Evolutionary conservation across 2,888 invertebrate genomes (phyloP).

Genomic region (Megalurothrips usitatus): DNA sequence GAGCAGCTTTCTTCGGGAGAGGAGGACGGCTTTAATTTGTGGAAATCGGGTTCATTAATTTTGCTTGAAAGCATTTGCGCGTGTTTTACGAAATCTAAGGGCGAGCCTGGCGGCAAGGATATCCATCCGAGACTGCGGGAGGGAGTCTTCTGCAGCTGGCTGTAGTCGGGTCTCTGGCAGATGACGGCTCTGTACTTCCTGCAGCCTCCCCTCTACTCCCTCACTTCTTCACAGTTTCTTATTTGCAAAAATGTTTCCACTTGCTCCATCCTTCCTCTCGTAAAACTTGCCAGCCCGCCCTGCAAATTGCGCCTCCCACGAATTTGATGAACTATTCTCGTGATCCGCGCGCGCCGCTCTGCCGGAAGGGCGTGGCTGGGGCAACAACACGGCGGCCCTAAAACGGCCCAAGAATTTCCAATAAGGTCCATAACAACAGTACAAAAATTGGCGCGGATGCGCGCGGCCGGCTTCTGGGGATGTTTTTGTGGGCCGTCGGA

Average conservation of each 20-base stretch:
- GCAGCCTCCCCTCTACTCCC: no score
- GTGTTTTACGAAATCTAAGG: not conserved
- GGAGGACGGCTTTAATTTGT: slow-evolving; percentile 5
- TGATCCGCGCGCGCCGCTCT: not conserved
- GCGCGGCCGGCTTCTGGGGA: no score
- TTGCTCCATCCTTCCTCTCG: no score
- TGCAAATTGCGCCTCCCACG: not conserved
- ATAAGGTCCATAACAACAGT: no score
- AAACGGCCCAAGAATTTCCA: not conserved
- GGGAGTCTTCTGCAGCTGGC: not conserved
- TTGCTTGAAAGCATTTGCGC: slow-evolving; percentile 7
- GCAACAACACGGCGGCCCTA: not conserved
- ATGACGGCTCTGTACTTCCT: no score
- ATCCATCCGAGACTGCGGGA: no score
- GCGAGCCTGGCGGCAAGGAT: not conserved
- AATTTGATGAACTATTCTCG: no score
- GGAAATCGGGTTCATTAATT: slow-evolving; percentile 23
- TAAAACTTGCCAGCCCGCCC: not conserved
- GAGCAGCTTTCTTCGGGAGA: no score
- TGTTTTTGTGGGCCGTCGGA: not conserved
- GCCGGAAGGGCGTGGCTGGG: not conserved
- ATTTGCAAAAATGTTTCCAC: no score
- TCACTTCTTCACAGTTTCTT: no score
- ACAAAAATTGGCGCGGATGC: no score
- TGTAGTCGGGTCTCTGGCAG: not conserved